These are phyloP conservation scores for Bucorvus abyssinicus DNA, from an alignment of 2,797 vertebrate genomes.

Conservation along the genomic window DNA sequence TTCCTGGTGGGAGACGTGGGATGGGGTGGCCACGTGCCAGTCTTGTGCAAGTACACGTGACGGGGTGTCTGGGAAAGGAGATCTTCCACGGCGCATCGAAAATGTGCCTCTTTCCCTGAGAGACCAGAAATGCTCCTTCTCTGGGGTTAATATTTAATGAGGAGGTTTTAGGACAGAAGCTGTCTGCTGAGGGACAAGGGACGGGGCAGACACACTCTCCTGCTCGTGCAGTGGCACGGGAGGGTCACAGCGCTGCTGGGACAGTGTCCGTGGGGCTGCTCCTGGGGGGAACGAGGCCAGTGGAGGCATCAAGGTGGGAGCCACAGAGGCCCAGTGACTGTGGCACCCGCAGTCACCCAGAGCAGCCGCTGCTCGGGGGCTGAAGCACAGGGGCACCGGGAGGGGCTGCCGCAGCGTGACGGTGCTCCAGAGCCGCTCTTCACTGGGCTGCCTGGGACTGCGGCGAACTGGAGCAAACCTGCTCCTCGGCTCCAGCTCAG, in stretches of 20 bases:
- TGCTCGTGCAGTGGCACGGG: not conserved
- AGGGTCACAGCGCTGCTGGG: not conserved
- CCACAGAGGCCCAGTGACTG: rapidly evolving
- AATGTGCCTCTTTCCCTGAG: constrained; percentile 14
- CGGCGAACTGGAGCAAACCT: rapidly evolving
- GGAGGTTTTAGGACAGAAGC: not conserved
- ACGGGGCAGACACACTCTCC: not conserved
- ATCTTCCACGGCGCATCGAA: not conserved
- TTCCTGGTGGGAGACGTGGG: rapidly evolving
- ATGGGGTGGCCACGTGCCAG: not conserved
- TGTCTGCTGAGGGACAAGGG: not conserved
- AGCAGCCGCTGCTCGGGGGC: not conserved
- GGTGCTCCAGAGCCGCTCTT: too few relatives aligned
- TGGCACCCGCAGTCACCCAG: not conserved
- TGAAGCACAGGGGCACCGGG: rapidly evolving
- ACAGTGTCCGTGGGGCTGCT: not conserved
- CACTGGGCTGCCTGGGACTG: not conserved
- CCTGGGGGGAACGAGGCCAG: rapidly evolving
- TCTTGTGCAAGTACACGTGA: not conserved
- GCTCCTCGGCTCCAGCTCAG: not conserved
- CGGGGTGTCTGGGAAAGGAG: not conserved
- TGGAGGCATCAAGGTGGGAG: rapidly evolving
- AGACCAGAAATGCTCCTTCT: not conserved
- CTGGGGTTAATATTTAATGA: constrained; percentile 68
- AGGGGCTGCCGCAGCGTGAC: rapidly evolving